Base-by-base conservation (phyloP, 2,113 vertebrate species). In the Tenebrosternarchus preto region DNA sequence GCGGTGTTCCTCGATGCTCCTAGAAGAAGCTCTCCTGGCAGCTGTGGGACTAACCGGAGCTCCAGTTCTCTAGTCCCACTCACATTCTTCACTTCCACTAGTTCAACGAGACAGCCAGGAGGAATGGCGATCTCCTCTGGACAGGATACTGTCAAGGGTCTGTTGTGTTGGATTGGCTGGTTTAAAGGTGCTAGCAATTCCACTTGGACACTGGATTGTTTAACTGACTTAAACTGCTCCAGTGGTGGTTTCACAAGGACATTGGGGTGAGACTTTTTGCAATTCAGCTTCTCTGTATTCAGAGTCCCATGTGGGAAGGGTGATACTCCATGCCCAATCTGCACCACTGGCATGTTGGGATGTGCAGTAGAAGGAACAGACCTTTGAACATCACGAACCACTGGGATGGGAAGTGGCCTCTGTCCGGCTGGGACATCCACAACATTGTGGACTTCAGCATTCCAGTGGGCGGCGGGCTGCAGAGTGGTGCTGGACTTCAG, bases 21-120 rank as follows among this genome's bases (percentile, higher is more conserved):
- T 20, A 83, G 85, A 27, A 85, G 83, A 0, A 84, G 81, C n/a
- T 88, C 85, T 0, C 84, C 81, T 0, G 90, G 85, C 61, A 91
- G 90, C 84, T 95, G 84, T 0, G 96, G 94, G 78, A 98, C 93
- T 2, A 98, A 82, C 80, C 95, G 95, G 69, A 99, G 91, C 84
- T 97, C 93, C 11, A 99, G 86, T 70, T 98, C 96, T 61, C 95
- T 96, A 0, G 94, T 91, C 27, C 95, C 95, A 0, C 97, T 96
- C 55, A 97, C 94, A 20, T 95, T 94, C 90, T 96, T 98, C 59
- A 98, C 94, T 15, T 98, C 95, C n/a, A 98, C 91, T 68, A 99
- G 83, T 86, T 99, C 95, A 61, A 97, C 96, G 80, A 97, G 88
- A 85, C 96, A 98, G 80, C 96, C 97, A 0, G 94, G 91, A 3